A percentile compares a stretch with the other conserved stretches of the same genome.
Evolutionary conservation across 2,888 invertebrate species (phyloP).

Genomic region (Drosophila hamatofila): DNA sequence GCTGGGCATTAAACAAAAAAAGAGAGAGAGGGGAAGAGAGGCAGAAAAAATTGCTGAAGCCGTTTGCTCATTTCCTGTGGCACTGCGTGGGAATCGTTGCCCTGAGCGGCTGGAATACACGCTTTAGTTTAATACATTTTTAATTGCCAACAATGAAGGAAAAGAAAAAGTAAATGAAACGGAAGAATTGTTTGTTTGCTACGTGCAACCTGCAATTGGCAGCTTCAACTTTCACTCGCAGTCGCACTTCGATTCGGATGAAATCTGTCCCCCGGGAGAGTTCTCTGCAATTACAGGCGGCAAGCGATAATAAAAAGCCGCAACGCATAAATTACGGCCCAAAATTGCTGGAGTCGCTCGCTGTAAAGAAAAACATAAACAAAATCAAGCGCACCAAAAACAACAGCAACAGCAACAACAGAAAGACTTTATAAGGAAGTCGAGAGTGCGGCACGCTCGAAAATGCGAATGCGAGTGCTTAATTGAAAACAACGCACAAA

Average conservation of each 20-base stretch:
- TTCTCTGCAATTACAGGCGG: slow-evolving; percentile 62
- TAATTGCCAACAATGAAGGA: slow-evolving; percentile 57
- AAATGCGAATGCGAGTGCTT: slow-evolving; percentile 56
- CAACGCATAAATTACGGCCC: slow-evolving; percentile 72
- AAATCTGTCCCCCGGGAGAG: slow-evolving; percentile 61
- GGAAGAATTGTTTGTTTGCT: slow-evolving; percentile 8
- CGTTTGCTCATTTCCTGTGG: slow-evolving; percentile 56
- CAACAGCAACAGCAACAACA: slow-evolving; percentile 11
- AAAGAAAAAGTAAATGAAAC: slow-evolving; percentile 1
- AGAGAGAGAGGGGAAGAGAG: not conserved
- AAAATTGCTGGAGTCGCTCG: slow-evolving; percentile 58
- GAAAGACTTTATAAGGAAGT: slow-evolving; percentile 71
- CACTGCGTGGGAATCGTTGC: slow-evolving; percentile 63
- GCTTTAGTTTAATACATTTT: slow-evolving; percentile 67
- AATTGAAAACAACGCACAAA: slow-evolving; percentile 61
- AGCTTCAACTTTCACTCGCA: slow-evolving; percentile 63
- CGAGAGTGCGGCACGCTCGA: slow-evolving; percentile 56
- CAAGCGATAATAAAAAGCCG: slow-evolving; percentile 45
- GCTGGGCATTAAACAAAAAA: not conserved
- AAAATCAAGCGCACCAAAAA: slow-evolving; percentile 11
- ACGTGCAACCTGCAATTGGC: slow-evolving; percentile 30
- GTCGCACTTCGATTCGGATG: slow-evolving; percentile 31
- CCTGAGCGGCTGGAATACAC: slow-evolving; percentile 16
- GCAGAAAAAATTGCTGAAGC: slow-evolving; percentile 37
- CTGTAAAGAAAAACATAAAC: slow-evolving; percentile 24